Percentiles rank a stretch among this genome's conserved stretches.
These are phyloP conservation scores for Carposina sasakii DNA, from an alignment of 1,140 invertebrate species.

Conservation along the genomic window DNA sequence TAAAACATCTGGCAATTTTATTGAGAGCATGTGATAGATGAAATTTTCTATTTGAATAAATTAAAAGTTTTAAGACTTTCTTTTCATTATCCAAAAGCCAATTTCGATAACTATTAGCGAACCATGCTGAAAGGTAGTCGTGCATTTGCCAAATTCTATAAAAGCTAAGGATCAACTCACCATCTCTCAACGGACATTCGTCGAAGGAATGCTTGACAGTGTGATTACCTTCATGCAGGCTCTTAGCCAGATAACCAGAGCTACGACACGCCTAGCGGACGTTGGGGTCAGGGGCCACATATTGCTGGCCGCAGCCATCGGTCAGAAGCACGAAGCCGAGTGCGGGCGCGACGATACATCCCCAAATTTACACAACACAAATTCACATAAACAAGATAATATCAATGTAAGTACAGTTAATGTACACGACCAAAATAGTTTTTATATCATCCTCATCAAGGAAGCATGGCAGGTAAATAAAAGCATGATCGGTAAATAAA, in stretches of 20 bases:
- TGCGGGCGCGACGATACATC: slow-evolving; percentile 59
- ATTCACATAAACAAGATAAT: slow-evolving; percentile 71
- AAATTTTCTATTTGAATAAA: no score
- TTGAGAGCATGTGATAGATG: no score
- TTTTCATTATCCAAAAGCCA: slow-evolving; percentile 35
- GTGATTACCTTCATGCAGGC: slow-evolving; percentile 57
- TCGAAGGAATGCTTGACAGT: slow-evolving; percentile 55
- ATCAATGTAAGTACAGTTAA: slow-evolving; percentile 59
- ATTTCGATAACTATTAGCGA: slow-evolving; percentile 23
- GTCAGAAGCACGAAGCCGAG: slow-evolving; percentile 56
- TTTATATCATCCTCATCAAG: slow-evolving; percentile 48
- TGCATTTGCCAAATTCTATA: slow-evolving; percentile 18
- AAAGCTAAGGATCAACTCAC: slow-evolving; percentile 59
- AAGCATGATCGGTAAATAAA: slow-evolving; percentile 53
- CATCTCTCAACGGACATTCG: slow-evolving; percentile 55
- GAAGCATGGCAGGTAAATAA: slow-evolving; percentile 52
- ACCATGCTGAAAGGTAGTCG: no score
- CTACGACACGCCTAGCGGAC: slow-evolving; percentile 52
- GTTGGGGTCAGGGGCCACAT: slow-evolving; percentile 54
- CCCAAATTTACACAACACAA: slow-evolving; percentile 65
- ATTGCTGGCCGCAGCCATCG: slow-evolving; percentile 56
- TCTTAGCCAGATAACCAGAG: slow-evolving; percentile 52
- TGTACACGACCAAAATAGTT: slow-evolving; percentile 71
- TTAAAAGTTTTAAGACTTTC: no score
- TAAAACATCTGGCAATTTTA: no score